Conservation (phyloP, 2,113 vertebrate genomes). For the Hymenochirus boettgeri region DNA sequence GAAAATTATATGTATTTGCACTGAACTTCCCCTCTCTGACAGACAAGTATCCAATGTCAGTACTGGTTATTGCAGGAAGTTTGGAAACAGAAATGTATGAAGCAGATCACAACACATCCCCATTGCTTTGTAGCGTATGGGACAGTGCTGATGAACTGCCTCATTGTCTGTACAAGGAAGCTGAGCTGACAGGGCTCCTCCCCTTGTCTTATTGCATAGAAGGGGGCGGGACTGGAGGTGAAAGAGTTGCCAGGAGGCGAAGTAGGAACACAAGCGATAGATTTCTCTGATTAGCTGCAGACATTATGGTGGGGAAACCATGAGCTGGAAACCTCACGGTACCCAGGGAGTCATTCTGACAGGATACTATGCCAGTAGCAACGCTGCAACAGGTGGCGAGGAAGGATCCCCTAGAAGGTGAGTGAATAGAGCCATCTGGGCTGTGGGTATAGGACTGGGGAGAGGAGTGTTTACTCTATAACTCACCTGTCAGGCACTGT, state of each 20-base stretch:
- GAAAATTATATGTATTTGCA: no score
- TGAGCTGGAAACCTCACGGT: conserved; percentile 27
- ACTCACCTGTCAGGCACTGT: no score
- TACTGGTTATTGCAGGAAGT: no score
- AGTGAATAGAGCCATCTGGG: background rate
- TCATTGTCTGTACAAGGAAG: conserved; percentile 33
- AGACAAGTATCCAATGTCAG: no score
- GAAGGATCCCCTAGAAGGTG: conserved; percentile 30
- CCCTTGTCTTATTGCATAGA: conserved; percentile 25
- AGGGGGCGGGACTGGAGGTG: conserved; percentile 22
- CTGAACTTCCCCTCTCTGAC: no score
- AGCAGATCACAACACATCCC: no score
- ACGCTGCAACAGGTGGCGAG: background rate
- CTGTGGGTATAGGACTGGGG: no score
- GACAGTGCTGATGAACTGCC: background rate
- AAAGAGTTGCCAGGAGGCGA: conserved; percentile 25
- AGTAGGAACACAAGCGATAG: conserved; percentile 23
- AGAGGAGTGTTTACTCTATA: no score
- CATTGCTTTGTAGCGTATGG: no score
- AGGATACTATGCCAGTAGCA: conserved; percentile 26
- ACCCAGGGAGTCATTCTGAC: conserved; percentile 20
- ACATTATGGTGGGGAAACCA: conserved; percentile 32
- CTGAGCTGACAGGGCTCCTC: conserved; percentile 1
- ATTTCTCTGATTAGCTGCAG: conserved; percentile 7
- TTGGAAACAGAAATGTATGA: no score